phyloP scores from a whole-genome alignment of 1,140 invertebrate species.

The Magallana angulata region DNA sequence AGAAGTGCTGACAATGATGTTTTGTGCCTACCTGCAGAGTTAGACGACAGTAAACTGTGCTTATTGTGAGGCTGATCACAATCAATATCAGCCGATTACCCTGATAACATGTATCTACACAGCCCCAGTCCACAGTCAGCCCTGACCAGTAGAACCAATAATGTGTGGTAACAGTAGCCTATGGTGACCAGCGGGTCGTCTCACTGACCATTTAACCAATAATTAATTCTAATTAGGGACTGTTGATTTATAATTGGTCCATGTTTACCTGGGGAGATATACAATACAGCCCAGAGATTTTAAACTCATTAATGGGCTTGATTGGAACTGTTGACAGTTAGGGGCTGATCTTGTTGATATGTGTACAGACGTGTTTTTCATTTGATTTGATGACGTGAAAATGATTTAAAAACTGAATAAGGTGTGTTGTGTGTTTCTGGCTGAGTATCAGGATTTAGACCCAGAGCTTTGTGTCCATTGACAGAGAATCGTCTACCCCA shows the following conservation, averaged over 20 bases:
- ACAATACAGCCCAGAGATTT: not conserved
- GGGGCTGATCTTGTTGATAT: slow-evolving; percentile 25
- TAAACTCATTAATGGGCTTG: slow-evolving; percentile 4
- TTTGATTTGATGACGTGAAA: not conserved
- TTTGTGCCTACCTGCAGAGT: not conserved
- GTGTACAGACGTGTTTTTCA: slow-evolving; percentile 14
- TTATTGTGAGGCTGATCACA: not conserved
- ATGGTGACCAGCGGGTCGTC: not conserved
- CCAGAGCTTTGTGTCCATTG: not conserved
- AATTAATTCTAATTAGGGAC: slow-evolving; percentile 3
- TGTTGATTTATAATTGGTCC: not conserved
- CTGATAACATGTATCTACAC: not conserved
- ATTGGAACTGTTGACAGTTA: slow-evolving; percentile 33
- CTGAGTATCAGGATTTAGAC: not conserved
- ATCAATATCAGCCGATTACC: slow-evolving; percentile 4
- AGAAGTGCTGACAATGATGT: not conserved
- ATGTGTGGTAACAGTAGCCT: too few relatives aligned
- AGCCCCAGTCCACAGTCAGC: not conserved
- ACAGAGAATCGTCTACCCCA: not conserved
- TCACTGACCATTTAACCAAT: not conserved
- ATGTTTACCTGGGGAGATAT: slow-evolving; percentile 13
- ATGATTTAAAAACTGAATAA: not conserved
- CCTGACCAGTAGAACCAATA: not conserved
- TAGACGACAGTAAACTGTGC: not conserved
- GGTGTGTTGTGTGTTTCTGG: not conserved